Conservation (phyloP, 2,888 invertebrate genomes). For the Aethes cnicana region DNA sequence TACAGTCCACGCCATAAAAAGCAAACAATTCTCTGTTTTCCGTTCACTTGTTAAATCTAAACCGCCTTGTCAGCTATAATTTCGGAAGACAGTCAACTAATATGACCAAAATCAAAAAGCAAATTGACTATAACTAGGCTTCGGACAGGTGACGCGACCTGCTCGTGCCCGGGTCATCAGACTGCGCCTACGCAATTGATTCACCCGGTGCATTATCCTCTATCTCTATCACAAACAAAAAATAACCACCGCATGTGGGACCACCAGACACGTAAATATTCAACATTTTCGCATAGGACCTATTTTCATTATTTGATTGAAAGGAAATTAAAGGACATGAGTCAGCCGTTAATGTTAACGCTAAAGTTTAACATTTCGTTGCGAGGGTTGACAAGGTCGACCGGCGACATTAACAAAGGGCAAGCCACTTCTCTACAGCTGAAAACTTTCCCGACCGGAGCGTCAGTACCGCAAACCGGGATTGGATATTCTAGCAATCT, state of each 20-base stretch:
- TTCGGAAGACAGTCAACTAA: no score
- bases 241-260: constrained; percentile 44
- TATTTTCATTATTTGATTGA: constrained; percentile 16
- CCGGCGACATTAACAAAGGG: constrained; percentile 26
- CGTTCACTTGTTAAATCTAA: no score
- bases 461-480: constrained; percentile 48
- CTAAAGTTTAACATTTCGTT: constrained; percentile 21
- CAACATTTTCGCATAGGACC: constrained; percentile 10
- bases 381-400: constrained; percentile 25
- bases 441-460: constrained; percentile 49
- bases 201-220: constrained; percentile 50
- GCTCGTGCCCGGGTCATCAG: constrained; percentile 42
- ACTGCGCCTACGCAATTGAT: constrained; percentile 48
- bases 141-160: background rate
- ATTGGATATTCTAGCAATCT: constrained; percentile 38
- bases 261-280: constrained; percentile 27
- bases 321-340: constrained; percentile 27
- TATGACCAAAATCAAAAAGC: background rate
- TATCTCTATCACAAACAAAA: constrained; percentile 46
- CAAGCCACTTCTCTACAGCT: constrained; percentile 32
- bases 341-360: constrained; percentile 24
- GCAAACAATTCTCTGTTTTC: background rate
- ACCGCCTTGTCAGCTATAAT: no score
- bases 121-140: background rate
- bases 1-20: no score